phyloP scores from a whole-genome alignment of 2,888 invertebrate species.

The Zhuqinia jingwanae region DNA sequence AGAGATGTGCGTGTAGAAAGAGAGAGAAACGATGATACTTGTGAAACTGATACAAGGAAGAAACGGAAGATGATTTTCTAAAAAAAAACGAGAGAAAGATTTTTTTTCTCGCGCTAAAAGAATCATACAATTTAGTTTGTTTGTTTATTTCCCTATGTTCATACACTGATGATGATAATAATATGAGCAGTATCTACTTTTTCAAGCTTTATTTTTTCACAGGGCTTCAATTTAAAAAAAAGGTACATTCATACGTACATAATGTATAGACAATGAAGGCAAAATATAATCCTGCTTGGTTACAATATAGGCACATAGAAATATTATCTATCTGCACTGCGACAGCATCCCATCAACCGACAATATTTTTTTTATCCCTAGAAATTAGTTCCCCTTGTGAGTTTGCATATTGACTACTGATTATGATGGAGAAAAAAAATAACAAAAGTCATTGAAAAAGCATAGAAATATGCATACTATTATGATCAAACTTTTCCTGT shows the following conservation, averaged over 20 bases:
- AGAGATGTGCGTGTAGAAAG: no score
- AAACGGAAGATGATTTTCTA: no score
- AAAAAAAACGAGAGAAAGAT: no score
- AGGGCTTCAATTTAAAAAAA: no score
- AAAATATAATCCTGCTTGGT: no score
- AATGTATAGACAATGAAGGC: no score
- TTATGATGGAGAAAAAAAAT: background rate
- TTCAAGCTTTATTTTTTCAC: constrained; percentile 5
- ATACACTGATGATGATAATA: no score
- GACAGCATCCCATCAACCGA: constrained; percentile 61
- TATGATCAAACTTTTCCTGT: constrained; percentile 19
- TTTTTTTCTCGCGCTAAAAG: no score
- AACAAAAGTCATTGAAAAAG: background rate
- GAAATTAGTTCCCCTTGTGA: constrained; percentile 19
- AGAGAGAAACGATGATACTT: no score
- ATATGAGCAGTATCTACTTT: background rate
- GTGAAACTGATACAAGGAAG: no score
- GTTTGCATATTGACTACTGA: background rate
- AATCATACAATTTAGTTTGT: no score
- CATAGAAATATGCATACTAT: background rate
- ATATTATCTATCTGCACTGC: constrained; percentile 68
- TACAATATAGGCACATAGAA: background rate
- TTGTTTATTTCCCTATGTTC: no score
- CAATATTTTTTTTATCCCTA: background rate
- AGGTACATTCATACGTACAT: background rate